A percentile compares a stretch with the other conserved stretches of the same genome.
These are phyloP conservation scores for Ashinkailepas kermadecensis DNA, from an alignment of 2,888 invertebrate genomes.

Conservation along the genomic window DNA sequence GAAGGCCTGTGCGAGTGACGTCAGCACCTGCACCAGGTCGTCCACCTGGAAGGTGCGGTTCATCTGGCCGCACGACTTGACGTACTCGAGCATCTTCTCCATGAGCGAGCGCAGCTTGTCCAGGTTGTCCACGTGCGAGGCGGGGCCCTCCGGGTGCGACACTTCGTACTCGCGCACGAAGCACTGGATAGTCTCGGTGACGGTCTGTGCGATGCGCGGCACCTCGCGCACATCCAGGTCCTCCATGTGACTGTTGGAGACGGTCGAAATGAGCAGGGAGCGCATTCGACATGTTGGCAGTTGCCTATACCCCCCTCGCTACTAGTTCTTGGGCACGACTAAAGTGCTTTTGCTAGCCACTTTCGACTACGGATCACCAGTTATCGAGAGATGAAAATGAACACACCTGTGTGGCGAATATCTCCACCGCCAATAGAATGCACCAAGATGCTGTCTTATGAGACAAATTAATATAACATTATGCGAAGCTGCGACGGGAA, in stretches of 20 bases:
- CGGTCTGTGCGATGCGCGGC: constrained; percentile 49
- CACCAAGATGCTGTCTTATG: too few relatives aligned
- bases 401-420: too few relatives aligned
- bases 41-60: constrained; percentile 27
- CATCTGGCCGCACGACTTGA: constrained; percentile 9
- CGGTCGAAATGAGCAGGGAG: too few relatives aligned
- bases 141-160: constrained; percentile 36
- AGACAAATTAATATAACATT: too few relatives aligned
- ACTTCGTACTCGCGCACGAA: constrained; percentile 51
- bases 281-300: too few relatives aligned
- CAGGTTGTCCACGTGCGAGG: constrained; percentile 49
- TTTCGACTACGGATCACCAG: too few relatives aligned
- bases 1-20: constrained; percentile 49
- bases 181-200: constrained; percentile 52
- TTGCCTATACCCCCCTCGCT: too few relatives aligned
- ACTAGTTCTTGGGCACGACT: too few relatives aligned
- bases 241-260: constrained; percentile 31
- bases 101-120: constrained; percentile 22
- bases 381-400: too few relatives aligned
- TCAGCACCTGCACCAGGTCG: constrained; percentile 47
- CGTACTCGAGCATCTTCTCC: constrained; percentile 17
- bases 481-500: too few relatives aligned
- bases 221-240: constrained; percentile 42
- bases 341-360: too few relatives aligned
- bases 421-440: too few relatives aligned